Evolutionary conservation across 2,797 vertebrate species (phyloP), one percentile per base, ranked within the genome.

Genomic region (Coluber constrictor): DNA sequence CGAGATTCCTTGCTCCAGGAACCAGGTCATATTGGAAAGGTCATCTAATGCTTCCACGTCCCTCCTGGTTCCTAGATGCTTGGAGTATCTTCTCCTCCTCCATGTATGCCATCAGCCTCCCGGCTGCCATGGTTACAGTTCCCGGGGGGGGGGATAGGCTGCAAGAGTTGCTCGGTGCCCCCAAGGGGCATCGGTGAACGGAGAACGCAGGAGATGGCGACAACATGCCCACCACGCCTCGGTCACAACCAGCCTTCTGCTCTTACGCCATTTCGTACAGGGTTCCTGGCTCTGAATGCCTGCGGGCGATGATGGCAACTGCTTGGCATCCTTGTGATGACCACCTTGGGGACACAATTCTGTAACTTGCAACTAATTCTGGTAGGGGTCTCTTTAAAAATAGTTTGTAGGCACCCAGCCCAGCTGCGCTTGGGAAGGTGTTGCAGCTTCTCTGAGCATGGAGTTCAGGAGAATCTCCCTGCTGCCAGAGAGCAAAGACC

Each of bases 71-170:
- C 18, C 18, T 43, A 1, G 0, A 79, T 20, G 70, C 70, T 20
- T 4, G 70, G 70, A 43, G 74, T 10, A 37, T 37, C 32, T 0
- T 43, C 32, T 79, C 61, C 10, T 7, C 20, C 9, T 18, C 2
- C 1, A 3, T 43, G 70, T 10, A 47, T 47, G 9, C 74, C 74
- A 5, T 61, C 32, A 61, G 32, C 88, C 89, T 86, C 86, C 27
- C 27, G 4, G 89, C 86, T 91, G 92, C 90, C 86, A 91, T 93
- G 90, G 92, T 54, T 74, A 90, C 90, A 5, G 25, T 47, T 70
- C 74, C 86, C 51, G 1, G 32, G 83, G 60, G 83, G 15, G 87
- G 3, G 25, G 54, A n/a, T 15, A 15, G 2, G 18, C 13, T 51
- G 86, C 37, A 47, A 1, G 86, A 23, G 56, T 55, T 32, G 55